These are phyloP conservation scores for Gonioctena quinquepunctata DNA, from an alignment of 1,140 invertebrate species.

Conservation along the genomic window DNA sequence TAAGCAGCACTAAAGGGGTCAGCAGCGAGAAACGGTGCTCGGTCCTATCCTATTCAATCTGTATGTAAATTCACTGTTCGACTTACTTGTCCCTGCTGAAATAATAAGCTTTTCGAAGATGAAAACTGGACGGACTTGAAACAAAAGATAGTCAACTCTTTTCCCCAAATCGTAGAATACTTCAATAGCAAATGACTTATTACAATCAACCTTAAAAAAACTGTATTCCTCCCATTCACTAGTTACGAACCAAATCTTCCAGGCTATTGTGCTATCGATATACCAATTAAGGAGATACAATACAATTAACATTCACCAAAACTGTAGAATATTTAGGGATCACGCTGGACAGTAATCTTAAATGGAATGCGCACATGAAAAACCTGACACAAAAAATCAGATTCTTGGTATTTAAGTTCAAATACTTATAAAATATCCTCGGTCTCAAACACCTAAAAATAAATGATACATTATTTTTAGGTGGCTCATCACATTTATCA, in stretches of 20 bases:
- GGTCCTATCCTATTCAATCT: not conserved
- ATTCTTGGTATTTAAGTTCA: not conserved
- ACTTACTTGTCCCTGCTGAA: no score
- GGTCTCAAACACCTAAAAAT: no score
- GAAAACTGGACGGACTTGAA: not conserved
- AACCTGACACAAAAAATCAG: slow-evolving; percentile 1
- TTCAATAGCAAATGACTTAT: not conserved
- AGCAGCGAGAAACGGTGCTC: not conserved
- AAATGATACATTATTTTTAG: no score
- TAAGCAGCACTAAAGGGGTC: not conserved
- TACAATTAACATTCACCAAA: not conserved
- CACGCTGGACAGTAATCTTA: not conserved
- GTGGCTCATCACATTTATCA: no score
- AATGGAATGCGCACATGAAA: slow-evolving; percentile 2
- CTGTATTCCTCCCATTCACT: not conserved
- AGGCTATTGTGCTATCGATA: not conserved
- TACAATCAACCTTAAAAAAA: slow-evolving; percentile 1
- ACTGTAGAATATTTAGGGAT: not conserved
- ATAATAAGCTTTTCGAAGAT: not conserved
- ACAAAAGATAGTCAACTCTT: not conserved
- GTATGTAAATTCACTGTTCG: no score
- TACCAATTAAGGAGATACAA: not conserved
- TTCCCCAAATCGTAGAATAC: not conserved
- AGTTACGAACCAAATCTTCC: not conserved
- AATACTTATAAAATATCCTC: no score